These are phyloP conservation scores for Branchipolynoe longqiensis DNA, from an alignment of 2,888 invertebrate species.

Conservation along the genomic window DNA sequence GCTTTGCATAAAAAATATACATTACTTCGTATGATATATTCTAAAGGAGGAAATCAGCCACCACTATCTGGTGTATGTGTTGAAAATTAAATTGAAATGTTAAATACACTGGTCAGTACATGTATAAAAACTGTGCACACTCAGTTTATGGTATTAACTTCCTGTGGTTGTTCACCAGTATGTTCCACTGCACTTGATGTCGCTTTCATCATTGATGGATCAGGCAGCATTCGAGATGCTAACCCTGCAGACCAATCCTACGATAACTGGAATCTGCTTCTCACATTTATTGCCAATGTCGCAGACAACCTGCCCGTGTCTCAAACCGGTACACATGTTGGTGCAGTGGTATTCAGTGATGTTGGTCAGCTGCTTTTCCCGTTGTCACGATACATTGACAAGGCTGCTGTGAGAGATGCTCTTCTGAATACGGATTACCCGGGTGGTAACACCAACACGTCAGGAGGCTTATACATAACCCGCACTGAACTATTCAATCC, in stretches of 20 bases:
- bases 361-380: not conserved
- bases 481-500: constrained; percentile 5
- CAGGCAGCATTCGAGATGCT: constrained; percentile 44
- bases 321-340: not conserved
- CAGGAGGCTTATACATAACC: constrained; percentile 22
- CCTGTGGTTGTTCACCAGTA: not conserved
- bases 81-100: too few species aligned
- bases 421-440: constrained; percentile 7
- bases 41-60: too few species aligned
- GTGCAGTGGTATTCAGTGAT: constrained; percentile 35
- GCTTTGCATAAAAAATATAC: too few species aligned
- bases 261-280: constrained; percentile 46
- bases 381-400: constrained; percentile 1
- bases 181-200: not conserved
- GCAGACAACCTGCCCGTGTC: not conserved
- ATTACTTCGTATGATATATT: too few species aligned
- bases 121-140: too few species aligned
- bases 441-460: constrained; percentile 40
- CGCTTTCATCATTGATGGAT: constrained; percentile 49
- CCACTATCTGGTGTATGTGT: too few species aligned
- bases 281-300: constrained; percentile 17
- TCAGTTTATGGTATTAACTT: too few species aligned
- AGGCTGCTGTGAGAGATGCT: not conserved
- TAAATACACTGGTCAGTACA: too few species aligned
- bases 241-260: constrained; percentile 6